Base-by-base conservation (phyloP, 2,797 vertebrate species). In the Hydrolagus colliei region DNA sequence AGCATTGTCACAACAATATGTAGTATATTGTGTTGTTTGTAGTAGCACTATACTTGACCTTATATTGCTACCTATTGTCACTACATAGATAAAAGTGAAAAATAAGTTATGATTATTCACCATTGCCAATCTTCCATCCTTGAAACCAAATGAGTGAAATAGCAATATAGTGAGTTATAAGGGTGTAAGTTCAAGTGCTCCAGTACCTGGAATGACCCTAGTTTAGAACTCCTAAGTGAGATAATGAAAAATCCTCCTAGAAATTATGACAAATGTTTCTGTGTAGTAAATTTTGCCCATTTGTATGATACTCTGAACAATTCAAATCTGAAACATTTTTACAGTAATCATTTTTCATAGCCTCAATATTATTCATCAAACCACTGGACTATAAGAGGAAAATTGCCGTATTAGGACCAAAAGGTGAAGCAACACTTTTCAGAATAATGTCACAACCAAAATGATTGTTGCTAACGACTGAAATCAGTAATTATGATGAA, bases 351-450 rank as follows among this genome's bases (percentile, higher is more conserved):
- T 84, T 84, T 84, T 35, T 84, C 65, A 84, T 84, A 84, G 79
- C 65, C 79, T 84, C 79, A 84, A 84, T 84, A 84, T 84, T 84
- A 84, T 84, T 84, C 79, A 84, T 84, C 79, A 84, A 32, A 71
- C 27, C 71, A 35, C 79, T 84, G 79, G 71, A 84, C 79, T 84
- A 84, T 62, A 84, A 84, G 79, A 84, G 79, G 79, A 84, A 84
- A 84, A 84, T 84, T 84, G 41, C 65, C 18, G 79, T 84, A 68
- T 84, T 84, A 84, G 65, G 79, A 84, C 79, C 79, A 84, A 84
- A 65, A 84, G 79, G 79, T 84, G 79, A 84, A 84, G 79, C 79
- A 84, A 84, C 79, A 84, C 79, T 84, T 84, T 84, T 84, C 79
- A 84, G 62, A 84, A 84, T 84, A 71, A 84, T 84, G 41, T 84